Evolutionary conservation across 2,113 vertebrate species (phyloP).

Genomic region (Cyrtonyx montezumae): DNA sequence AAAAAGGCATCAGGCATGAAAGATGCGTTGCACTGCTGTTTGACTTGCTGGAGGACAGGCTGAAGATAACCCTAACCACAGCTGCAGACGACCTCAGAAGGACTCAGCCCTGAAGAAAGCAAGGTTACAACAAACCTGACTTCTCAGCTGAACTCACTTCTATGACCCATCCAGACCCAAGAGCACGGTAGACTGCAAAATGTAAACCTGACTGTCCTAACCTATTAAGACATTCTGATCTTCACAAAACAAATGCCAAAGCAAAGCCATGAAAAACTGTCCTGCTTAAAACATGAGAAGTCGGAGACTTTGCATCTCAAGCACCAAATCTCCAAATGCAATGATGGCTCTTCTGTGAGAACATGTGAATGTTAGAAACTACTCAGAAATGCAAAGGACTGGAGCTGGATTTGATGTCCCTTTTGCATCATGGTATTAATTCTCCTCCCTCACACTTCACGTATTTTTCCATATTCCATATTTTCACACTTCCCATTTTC

Average conservation of each 20-base stretch:
- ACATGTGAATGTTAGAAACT: background rate
- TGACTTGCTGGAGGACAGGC: background rate
- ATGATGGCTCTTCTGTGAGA: background rate
- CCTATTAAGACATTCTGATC: rapidly evolving
- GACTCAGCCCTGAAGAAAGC: background rate
- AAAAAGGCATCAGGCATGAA: background rate
- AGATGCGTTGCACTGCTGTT: background rate
- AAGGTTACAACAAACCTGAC: background rate
- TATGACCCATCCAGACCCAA: background rate
- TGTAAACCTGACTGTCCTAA: background rate
- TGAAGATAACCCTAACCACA: rapidly evolving
- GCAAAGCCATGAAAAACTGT: background rate
- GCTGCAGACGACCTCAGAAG: background rate
- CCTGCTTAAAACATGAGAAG: background rate
- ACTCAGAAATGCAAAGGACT: background rate
- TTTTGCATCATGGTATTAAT: background rate
- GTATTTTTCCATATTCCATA: background rate
- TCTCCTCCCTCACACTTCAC: background rate
- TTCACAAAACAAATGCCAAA: background rate
- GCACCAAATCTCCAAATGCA: background rate
- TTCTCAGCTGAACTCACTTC: background rate
- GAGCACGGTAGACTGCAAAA: background rate
- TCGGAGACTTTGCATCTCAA: background rate
- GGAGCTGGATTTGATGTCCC: background rate
- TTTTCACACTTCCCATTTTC: background rate